Conservation (phyloP, 2,113 vertebrate genomes). For the Euleptes europaea region DNA sequence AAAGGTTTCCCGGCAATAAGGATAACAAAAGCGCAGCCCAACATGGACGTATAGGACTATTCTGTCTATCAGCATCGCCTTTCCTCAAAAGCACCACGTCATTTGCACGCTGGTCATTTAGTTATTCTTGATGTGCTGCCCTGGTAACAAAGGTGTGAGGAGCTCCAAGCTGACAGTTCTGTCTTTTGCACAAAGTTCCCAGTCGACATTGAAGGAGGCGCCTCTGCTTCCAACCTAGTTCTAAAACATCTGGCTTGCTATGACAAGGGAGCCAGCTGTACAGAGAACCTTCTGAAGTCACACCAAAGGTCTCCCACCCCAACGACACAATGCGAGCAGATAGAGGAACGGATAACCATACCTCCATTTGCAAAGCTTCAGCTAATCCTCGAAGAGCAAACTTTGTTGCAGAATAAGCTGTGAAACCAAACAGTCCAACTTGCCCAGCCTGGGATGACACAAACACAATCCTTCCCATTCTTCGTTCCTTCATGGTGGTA, state of each 20-base stretch:
- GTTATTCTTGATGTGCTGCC: neutral
- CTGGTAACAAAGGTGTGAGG: neutral
- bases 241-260: too few species aligned
- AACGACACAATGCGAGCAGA: neutral
- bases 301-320: neutral
- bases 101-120: neutral
- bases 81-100: neutral
- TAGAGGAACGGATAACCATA: conserved; percentile 52
- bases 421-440: conserved; percentile 90
- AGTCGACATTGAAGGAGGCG: neutral
- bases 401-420: conserved; percentile 94
- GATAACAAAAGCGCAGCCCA: too few species aligned
- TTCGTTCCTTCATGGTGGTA: conserved; percentile 93
- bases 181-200: neutral
- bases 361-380: conserved; percentile 98
- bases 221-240: neutral
- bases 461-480: conserved; percentile 94
- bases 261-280: neutral
- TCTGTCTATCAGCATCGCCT: neutral
- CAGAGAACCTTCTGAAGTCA: neutral
- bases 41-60: neutral
- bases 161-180: conserved; percentile 17
- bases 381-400: conserved; percentile 94
- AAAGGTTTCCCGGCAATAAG: too few species aligned
- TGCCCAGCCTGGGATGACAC: conserved; percentile 96